Evolutionary conservation across 2,113 vertebrate genomes (phyloP), one percentile per base, ranked within the genome.

Genomic region (Phaethon lepturus): DNA sequence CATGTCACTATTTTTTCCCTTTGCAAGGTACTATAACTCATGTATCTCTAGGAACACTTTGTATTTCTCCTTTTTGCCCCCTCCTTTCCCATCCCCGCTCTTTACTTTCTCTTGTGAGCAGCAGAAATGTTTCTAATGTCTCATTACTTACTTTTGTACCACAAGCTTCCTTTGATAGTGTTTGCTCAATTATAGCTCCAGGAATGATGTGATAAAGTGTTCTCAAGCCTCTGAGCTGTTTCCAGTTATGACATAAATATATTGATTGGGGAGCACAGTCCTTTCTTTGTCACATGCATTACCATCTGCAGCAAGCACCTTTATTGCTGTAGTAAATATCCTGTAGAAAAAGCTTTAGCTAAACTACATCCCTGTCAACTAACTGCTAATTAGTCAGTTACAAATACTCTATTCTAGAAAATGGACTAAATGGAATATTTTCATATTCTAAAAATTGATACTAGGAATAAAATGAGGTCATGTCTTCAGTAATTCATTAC

Each of bases 391-490:
- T n/a, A 76, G 40, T 52, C 62, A 45, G 56, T 74, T 19, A 71
- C 47, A 58, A 89, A 63, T 52, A 75, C 38, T 75, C 40, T 49
- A 2, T 62, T 66, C 63, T 49, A 82, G 83, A 78, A 89, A 83
- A 82, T 7, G 13, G 60, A 63, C 33, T 2, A 52, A 90, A 74
- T 26, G 9, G 33, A 89, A 62, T 6, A 69, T 89, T 78, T 91
- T 89, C 44, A 53, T 11, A 22, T 59, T 67, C 53, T 60, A 58
- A 86, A 86, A 82, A 53, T 4, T 91, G 28, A 53, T 62, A 79
- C 20, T 35, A 25, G 71, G 75, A 88, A 67, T 76, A 60, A 94
- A 97, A 95, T 66, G 40, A 95, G 86, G 77, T 93, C 77, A 79
- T 22, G 12, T 58, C 45, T 95, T 84, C 81, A 66, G 42, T 42